Conservation (phyloP, 1,140 invertebrate species). For the Babylonia areolata region DNA sequence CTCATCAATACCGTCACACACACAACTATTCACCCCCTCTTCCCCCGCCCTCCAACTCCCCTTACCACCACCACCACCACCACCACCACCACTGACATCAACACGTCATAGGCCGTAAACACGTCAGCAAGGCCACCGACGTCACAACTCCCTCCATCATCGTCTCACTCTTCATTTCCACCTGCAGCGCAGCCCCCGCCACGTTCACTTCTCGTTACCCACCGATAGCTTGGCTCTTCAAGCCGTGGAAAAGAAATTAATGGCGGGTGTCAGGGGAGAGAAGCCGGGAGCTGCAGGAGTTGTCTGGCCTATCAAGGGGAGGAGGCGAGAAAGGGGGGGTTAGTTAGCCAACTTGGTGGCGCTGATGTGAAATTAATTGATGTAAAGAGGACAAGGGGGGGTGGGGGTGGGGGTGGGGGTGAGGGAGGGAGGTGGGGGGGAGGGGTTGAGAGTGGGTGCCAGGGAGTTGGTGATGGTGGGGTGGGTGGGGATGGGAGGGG, state of each 20-base stretch:
- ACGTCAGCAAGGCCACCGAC: constrained; percentile 4
- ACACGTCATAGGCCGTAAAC: not conserved
- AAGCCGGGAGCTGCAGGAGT: constrained; percentile 7
- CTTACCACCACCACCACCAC: too few species aligned
- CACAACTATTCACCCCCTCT: too few species aligned
- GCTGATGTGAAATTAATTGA: constrained; percentile 14
- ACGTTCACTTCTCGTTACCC: not conserved
- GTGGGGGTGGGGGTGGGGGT: too few species aligned
- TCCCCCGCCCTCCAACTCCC: too few species aligned
- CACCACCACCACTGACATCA: not conserved
- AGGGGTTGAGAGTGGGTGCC: too few species aligned
- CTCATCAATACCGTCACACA: too few species aligned
- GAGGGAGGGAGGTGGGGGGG: too few species aligned
- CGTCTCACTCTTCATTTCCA: not conserved
- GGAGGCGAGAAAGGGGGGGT: not conserved
- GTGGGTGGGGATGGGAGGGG: too few species aligned
- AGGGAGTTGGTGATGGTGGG: too few species aligned
- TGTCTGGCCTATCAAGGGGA: not conserved
- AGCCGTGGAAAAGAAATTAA: constrained; percentile 16
- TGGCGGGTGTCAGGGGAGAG: constrained; percentile 25
- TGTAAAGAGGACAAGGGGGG: not conserved
- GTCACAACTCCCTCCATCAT: not conserved
- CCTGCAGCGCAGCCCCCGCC: not conserved
- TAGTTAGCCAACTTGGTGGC: not conserved
- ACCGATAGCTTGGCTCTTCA: not conserved